Evolutionary conservation across 2,113 vertebrate genomes (phyloP).

Genomic region (Talpa occidentalis): DNA sequence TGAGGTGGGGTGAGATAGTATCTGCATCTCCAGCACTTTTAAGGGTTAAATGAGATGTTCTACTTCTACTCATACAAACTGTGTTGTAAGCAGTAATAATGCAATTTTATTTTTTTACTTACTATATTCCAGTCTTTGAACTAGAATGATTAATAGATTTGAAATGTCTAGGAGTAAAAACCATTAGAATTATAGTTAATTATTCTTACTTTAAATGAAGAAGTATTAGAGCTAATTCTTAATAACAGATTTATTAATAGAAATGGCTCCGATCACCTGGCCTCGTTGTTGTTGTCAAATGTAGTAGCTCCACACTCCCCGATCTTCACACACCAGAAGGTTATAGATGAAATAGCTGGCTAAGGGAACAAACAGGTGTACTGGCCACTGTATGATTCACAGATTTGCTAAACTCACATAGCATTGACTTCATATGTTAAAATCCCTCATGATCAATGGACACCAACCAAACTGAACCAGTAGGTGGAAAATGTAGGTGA

Average conservation of each 20-base stretch:
- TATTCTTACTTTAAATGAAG: not conserved
- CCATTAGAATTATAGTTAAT: not conserved
- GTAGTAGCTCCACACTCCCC: not conserved
- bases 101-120: not conserved
- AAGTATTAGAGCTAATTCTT: not conserved
- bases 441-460: not conserved
- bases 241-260: not conserved
- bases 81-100: not conserved
- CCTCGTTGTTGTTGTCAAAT: not conserved
- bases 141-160: not conserved
- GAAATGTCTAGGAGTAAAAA: not conserved
- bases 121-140: not conserved
- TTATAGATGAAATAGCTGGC: not conserved
- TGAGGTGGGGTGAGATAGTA: not conserved
- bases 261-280: not conserved
- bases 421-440: constrained; percentile 29
- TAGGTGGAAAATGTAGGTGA: constrained; percentile 26
- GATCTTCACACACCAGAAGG: not conserved
- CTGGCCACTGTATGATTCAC: not conserved
- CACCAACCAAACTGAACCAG: constrained; percentile 7
- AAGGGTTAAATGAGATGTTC: not conserved
- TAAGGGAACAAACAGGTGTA: not conserved
- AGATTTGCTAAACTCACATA: constrained; percentile 2
- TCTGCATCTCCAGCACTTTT: not conserved
- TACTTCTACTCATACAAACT: not conserved